Evolutionary conservation across 2,888 invertebrate genomes (phyloP), one percentile per base, ranked within the genome.

Genomic region (Nomada lathburiana): DNA sequence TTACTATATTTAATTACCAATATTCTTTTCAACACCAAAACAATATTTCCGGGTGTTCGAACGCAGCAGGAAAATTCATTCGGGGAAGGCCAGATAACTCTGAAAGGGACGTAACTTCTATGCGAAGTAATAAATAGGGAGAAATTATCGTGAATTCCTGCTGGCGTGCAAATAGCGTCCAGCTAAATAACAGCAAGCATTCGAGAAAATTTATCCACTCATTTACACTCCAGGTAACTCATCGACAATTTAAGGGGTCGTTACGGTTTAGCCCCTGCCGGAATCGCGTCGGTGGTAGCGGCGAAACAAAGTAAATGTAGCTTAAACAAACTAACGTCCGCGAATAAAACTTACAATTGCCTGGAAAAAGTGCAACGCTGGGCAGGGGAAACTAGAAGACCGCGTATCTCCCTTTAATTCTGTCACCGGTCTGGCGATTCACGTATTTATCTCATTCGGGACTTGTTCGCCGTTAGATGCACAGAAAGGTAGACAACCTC

Each of bases 191-290:
- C 80, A 80, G 80, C 42, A 67, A 55, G 44, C 80, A 80, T 80
- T 80, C 80, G 72, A 80, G 80, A 47, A 63, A 80, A 80, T 80
- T 80, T 80, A 80, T 80, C 80, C 65, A 80, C 67, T 80, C 80
- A 57, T 80, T 80, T 72, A 63, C 80, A 71, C 72, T 44, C 55
- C 26, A 42, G 53, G 80, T 80, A 79, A 80, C 80, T 80, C 80
- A 80, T 80, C 72, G 71, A 72, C 72, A 62, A 80, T 80, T 80
- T 80, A 80, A 79, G 72, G 16, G 80, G 80, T 72, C 80, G 80
- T 80, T 79, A 80, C 80, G 55, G 65, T 71, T 67, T 53, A 59
- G 47, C 65, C 44, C 36, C 36, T 29, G n/a, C 42, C 44, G 18
- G 18, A 4, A 16, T 52, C 59, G 7, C 44, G 20, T 11, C 13